Evolutionary conservation across 2,797 vertebrate genomes (phyloP), one percentile per base, ranked within the genome.

Genomic region (Pampus argenteus): DNA sequence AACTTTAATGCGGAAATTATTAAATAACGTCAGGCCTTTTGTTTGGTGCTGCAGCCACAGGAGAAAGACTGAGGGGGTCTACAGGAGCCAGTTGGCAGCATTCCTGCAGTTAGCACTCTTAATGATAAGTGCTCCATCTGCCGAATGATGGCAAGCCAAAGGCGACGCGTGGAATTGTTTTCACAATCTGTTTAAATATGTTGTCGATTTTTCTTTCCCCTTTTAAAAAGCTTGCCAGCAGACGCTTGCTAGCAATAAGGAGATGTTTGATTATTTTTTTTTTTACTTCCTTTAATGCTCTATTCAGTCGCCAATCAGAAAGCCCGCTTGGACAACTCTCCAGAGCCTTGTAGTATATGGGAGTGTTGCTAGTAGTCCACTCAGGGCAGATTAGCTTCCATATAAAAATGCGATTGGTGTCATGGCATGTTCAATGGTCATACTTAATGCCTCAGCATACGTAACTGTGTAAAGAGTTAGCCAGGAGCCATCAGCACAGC

Each of bases 161-260:
- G 89, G 89, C 89, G 88, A 90, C 94, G 96, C 93, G 94, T 95
- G 95, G 94, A 91, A 92, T 92, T 95, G 92, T 92, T 91, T 94
- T 95, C 89, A 86, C 90, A 94, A 90, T 92, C 94, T 94, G 85
- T 93, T 95, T 93, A 92, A 95, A 93, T 95, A 93, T 94, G 89
- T 92, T 92, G 88, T 92, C 45, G 63, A 86, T 94, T 94, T 92
- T 93, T 93, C 89, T 89, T 88, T 86, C 84, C 87, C 87, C 74
- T 90, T 86, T 90, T 91, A 15, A 88, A 89, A 72, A 56, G 76
- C 74, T 85, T 61, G 56, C 77, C 73, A 78, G 60, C 62, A 84
- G 75, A 59, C 31, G 25, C 59, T 76, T 15, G 38, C 70, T 72
- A 48, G 45, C 79, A 64, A 79, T 78, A 80, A 85, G 66, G 71